Base-by-base conservation (phyloP, 2,113 vertebrate species). In the Piaya cayana region DNA sequence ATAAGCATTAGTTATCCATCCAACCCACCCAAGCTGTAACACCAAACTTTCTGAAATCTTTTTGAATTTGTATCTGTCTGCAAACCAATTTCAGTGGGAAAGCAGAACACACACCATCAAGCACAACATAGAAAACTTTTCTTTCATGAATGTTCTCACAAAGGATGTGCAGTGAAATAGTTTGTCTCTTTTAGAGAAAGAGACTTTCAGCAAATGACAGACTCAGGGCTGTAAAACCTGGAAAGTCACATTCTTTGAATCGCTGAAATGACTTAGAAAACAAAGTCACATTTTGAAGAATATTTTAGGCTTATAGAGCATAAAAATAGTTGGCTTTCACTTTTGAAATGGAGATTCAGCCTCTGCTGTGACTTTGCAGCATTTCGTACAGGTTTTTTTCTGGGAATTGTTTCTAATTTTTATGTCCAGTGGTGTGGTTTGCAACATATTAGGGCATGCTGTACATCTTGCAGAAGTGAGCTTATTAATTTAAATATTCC, bases 201-300 rank as follows among this genome's bases (percentile, higher is more conserved):
- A 70, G 94, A 78, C 59, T 82, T 90, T 75, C 85, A 90, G 63
- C 59, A 67, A 77, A 90, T 82, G 21, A 70, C 71, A 85, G 71
- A n/a, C 42, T 53, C 2, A 0, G 55, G 45, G 49, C 91, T 70
- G 82, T 82, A 90, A 90, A 95, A 95, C 93, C 85, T 81, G 85
- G 82, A 88, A 92, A 85, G 79, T 88, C 63, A 70, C 82, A 88
- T 97, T 94, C 90, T 95, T 94, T 55, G 67, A 90, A 94, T 94
- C 2, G 1, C 37, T 91, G 76, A 71, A 77, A 85, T 92, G 1
- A 52, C 55, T 92, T 74, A 36, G 47, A 68, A 77, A 70, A 92
- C 75, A 88, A 91, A 90, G 59, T 88, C 55, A 65, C 34, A 34
- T 77, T 93, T 83, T 74, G 5, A 85, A 87, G 16, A 90, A 26